Percentiles rank a stretch among this genome's conserved stretches.
Evolutionary conservation across 2,113 vertebrate genomes (phyloP).

Genomic region (human (Homo sapiens)): DNA sequence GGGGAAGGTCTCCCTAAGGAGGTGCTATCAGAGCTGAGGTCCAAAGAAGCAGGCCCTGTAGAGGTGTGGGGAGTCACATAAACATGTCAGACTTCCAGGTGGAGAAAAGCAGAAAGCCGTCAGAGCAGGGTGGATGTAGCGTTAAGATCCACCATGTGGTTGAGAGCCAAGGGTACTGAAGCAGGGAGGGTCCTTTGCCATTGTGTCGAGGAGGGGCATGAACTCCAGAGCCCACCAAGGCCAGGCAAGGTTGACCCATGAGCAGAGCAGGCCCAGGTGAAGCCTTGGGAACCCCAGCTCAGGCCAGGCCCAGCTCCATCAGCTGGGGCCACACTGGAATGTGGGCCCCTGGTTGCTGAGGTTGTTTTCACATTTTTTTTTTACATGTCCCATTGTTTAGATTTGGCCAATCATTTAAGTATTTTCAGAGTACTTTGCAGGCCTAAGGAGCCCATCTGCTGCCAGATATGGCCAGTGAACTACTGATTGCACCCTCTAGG

Average conservation of each 20-base stretch:
- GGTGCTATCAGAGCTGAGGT: neutral
- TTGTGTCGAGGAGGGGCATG: fast-evolving
- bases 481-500: neutral
- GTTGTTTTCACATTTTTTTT: neutral
- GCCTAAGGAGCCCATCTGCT: neutral
- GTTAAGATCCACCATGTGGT: neutral
- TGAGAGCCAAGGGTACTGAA: neutral
- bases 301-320: neutral
- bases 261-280: neutral
- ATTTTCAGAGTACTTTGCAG: neutral
- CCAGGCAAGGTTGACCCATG: neutral
- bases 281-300: neutral
- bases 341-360: neutral
- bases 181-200: neutral
- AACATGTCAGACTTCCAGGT: too few relatives aligned
- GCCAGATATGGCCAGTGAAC: fast-evolving
- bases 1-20: neutral
- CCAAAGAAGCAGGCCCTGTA: neutral
- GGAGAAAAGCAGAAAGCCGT: neutral
- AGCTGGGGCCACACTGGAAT: too few relatives aligned
- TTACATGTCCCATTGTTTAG: neutral
- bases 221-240: neutral
- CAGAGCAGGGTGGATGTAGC: too few relatives aligned
- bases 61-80: too few relatives aligned
- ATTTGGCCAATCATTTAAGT: neutral